Evolutionary conservation across 2,888 invertebrate species (phyloP), one percentile per base, ranked within the genome.

Genomic region (Synanthedon andrenaeformis): DNA sequence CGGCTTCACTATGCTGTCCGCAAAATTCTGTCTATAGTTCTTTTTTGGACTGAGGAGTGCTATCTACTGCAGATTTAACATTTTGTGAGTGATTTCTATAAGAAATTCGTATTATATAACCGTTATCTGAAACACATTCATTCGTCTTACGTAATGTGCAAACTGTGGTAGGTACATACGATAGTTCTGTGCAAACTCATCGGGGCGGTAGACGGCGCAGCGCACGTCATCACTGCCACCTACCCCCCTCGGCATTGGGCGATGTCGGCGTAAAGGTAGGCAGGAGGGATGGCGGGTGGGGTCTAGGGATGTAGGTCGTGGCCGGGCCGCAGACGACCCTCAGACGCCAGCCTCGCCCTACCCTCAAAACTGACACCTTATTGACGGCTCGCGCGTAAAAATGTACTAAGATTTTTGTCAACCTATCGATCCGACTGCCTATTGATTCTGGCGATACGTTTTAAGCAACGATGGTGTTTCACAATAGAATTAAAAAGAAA

Each of bases 311-410:
- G 74, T 82, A 84, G 84, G 85, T 82, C 85, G 84, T 72, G 76
- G 76, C 77, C 74, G 74, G 75, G 78, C 60, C 76, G 79, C 79
- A 86, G 84, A 86, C 85, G 79, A 82, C 80, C 83, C 84, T 79
- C 73, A 87, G 86, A 85, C 82, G 76, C 70, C 72, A 69, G 67
- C 74, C 72, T 70, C 74, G 70, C 68, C 73, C 66, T n/a, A 65
- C 63, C 67, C 68, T 67, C 63, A 62, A 60, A 23, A 19, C 28
- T 41, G 41, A 51, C 54, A 4, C 5, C 42, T 50, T 50, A 51
- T 51, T 51, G 51, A 59, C 64, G 59, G 58, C 59, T 61, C 55
- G 59, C 58, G 57, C 52, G 60, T 55, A 57, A 56, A 35, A 49
- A 55, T 55, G 57, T 55, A 55, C 41, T 49, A 49, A 49, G 49